Conservation (phyloP, 2,888 invertebrate species). For the Lymantria dispar region DNA sequence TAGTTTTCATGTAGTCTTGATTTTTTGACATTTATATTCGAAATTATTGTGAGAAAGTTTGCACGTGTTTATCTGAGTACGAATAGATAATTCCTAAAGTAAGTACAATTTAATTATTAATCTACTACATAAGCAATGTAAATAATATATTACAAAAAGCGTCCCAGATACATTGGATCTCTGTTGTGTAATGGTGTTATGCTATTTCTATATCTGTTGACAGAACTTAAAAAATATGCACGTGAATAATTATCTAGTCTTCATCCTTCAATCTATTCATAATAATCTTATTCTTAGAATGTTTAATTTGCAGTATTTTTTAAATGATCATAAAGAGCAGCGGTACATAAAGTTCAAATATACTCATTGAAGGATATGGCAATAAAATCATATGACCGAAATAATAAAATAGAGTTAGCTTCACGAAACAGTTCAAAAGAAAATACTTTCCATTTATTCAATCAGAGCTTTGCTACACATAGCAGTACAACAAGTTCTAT, state of each 20-base stretch:
- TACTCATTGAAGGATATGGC: constrained; percentile 28
- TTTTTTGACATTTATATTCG: constrained; percentile 40
- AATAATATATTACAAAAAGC: too few relatives aligned
- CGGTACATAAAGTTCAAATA: neutral
- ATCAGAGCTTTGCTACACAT: neutral
- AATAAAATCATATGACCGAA: constrained; percentile 20
- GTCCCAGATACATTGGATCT: too few relatives aligned
- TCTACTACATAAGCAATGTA: too few relatives aligned
- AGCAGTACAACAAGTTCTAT: neutral
- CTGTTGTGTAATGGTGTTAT: too few relatives aligned
- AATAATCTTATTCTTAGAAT: neutral
- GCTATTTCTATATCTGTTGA: too few relatives aligned
- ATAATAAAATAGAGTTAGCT: neutral
- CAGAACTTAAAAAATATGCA: too few relatives aligned
- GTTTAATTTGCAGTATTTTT: too few relatives aligned
- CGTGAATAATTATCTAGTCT: too few relatives aligned
- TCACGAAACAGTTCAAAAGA: neutral
- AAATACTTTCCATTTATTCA: neutral
- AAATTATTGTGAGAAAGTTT: constrained; percentile 59
- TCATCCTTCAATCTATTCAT: too few relatives aligned
- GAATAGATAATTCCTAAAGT: neutral
- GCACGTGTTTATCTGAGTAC: constrained; percentile 17
- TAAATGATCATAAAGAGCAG: neutral
- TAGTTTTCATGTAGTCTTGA: constrained; percentile 51
- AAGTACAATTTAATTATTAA: neutral